Conservation (phyloP, 2,113 vertebrate species). For the Neomonachus schauinslandi region DNA sequence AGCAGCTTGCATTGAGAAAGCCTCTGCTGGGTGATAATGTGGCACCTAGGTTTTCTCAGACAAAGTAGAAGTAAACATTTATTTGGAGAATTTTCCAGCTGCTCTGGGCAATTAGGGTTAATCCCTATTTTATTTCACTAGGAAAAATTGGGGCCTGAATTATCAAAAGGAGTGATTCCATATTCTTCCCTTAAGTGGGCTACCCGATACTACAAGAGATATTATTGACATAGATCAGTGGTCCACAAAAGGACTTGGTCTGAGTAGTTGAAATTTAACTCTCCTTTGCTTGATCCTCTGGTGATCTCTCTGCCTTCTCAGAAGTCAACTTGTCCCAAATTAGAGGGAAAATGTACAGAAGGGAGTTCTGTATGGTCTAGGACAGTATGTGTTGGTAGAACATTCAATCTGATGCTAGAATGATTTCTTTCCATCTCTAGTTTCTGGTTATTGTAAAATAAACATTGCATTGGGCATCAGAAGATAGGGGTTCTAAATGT, state of each 20-base stretch:
- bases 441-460: not conserved
- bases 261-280: not conserved
- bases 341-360: not conserved
- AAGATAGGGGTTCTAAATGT: not conserved
- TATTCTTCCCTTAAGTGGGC: not conserved
- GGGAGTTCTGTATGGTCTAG: not conserved
- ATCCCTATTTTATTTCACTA: not conserved
- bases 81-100: not conserved
- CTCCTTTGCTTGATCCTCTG: not conserved
- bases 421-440: not conserved
- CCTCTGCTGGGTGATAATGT: not conserved
- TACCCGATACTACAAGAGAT: not conserved
- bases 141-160: not conserved
- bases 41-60: not conserved
- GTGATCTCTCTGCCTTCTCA: not conserved
- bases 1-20: not conserved
- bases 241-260: not conserved
- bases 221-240: not conserved
- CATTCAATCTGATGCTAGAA: not conserved
- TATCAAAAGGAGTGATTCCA: not conserved
- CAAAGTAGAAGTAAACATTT: slow-evolving; percentile 16
- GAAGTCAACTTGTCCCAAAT: not conserved
- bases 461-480: not conserved
- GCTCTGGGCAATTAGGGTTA: not conserved
- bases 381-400: not conserved